Evolutionary conservation across 2,888 invertebrate species (phyloP), one percentile per base, ranked within the genome.

Genomic region (Auanema freiburgensis): DNA sequence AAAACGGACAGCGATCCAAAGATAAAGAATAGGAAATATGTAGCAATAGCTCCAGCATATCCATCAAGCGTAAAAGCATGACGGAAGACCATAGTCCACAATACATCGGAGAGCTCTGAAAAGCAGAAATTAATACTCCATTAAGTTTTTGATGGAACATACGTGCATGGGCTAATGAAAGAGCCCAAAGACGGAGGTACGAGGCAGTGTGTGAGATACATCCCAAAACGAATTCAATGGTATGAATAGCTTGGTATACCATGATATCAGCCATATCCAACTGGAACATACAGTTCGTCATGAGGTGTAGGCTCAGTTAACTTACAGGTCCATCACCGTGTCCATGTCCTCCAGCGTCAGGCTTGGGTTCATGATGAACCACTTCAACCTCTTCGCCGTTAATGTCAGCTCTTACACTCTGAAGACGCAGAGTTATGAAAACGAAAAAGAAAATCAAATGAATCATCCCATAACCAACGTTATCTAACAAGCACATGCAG

Each of bases 31-130:
- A 84, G 66, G 24, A 77, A 57, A 65, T 77, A 84, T 24, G 78
- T 80, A 46, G 71, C 69, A 8, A 84, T 52, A 12, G 81, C 83
- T 6, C 85, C 84, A 2, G 79, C 57, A 62, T 83, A 84, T 10
- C 82, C 81, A 52, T 76, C 76, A 24, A 69, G 23, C 6, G 57
- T 55, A 75, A 98, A 88, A 24, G 93, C 93, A 84, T 87, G 85
- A 4, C 87, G 84, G 83, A 99, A 88, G 67, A 99, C 92, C 98
- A 88, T 88, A 14, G 76, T 82, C 88, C 88, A 97, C 78, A 98
- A 88, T 59, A 98, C 97, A 86, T 92, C 92, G 44, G 92, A 92
- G 50, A 92, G 85, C 84, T 92, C 90, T 91, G 65, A n/a, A 74
- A 69, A 46, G 49, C 33, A 33, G 3, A 33, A 3, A 33, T 33